Evolutionary conservation across 2,797 vertebrate genomes (phyloP).

Genomic region (Acipenser ruthenus): DNA sequence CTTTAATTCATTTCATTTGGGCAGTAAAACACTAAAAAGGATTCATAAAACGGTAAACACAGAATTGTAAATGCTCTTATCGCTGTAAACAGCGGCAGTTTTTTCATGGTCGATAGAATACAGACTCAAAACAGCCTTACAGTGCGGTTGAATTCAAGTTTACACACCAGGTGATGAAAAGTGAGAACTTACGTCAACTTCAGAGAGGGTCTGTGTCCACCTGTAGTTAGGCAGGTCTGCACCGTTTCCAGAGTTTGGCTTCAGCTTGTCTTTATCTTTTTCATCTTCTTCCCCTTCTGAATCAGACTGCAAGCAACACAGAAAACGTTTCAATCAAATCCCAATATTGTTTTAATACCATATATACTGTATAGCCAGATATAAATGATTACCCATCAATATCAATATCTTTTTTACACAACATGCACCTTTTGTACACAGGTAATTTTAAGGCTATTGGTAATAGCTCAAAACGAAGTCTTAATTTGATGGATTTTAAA

Average conservation of each 20-base stretch:
- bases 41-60: too few species aligned
- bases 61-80: too few species aligned
- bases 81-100: not conserved
- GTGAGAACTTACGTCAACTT: constrained; percentile 80
- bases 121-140: not conserved
- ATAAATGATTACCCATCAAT: too few species aligned
- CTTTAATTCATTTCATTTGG: not conserved
- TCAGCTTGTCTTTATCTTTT: constrained; percentile 91
- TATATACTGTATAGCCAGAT: too few species aligned
- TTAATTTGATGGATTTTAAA: too few species aligned
- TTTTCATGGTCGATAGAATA: not conserved
- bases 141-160: too few species aligned
- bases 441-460: too few species aligned
- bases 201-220: constrained; percentile 91
- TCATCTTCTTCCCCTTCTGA: constrained; percentile 88
- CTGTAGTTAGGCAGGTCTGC: constrained; percentile 82
- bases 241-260: constrained; percentile 89
- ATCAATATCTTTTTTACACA: too few species aligned
- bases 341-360: constrained; percentile 30
- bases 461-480: too few species aligned
- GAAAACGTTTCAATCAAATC: not conserved
- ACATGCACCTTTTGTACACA: too few species aligned
- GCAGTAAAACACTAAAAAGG: not conserved
- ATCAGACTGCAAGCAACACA: constrained; percentile 49
- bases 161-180: not conserved